Conservation (phyloP, 2,797 vertebrate genomes). For the Leontocebus nigricollis region DNA sequence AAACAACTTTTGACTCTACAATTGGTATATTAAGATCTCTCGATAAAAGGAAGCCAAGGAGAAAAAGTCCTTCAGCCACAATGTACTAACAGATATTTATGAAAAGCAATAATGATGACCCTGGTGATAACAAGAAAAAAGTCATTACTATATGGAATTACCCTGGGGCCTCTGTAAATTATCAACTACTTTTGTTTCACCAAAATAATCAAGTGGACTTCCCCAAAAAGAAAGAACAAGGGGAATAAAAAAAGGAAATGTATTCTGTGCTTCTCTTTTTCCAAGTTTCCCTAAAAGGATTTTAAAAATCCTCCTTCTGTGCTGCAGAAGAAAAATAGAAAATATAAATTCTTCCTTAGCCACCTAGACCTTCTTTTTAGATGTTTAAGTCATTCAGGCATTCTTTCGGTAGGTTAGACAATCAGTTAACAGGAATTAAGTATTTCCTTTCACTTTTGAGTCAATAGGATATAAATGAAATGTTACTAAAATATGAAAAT, state of each 20-base stretch:
- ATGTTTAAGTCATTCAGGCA: background rate
- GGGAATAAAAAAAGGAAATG: background rate
- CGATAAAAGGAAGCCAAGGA: background rate
- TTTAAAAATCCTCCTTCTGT: background rate
- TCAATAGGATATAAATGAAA: background rate
- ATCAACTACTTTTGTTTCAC: background rate
- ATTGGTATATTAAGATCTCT: fast-evolving
- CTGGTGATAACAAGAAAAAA: slow-evolving; percentile 12
- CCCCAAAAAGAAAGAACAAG: background rate
- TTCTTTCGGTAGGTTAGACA: background rate
- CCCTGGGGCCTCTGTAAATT: background rate
- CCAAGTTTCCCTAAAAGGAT: background rate
- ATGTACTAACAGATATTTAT: background rate
- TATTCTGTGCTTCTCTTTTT: background rate
- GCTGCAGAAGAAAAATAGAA: background rate
- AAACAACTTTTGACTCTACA: background rate
- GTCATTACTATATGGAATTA: background rate
- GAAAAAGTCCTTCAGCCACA: background rate
- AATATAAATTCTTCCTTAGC: background rate
- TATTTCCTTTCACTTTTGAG: background rate
- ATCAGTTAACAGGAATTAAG: fast-evolving
- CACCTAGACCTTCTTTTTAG: background rate
- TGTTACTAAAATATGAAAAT: background rate
- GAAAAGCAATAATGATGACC: background rate
- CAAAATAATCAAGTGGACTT: background rate